These are phyloP conservation scores for Lithosia quadra DNA, from an alignment of 2,888 invertebrate species.

Conservation along the genomic window DNA sequence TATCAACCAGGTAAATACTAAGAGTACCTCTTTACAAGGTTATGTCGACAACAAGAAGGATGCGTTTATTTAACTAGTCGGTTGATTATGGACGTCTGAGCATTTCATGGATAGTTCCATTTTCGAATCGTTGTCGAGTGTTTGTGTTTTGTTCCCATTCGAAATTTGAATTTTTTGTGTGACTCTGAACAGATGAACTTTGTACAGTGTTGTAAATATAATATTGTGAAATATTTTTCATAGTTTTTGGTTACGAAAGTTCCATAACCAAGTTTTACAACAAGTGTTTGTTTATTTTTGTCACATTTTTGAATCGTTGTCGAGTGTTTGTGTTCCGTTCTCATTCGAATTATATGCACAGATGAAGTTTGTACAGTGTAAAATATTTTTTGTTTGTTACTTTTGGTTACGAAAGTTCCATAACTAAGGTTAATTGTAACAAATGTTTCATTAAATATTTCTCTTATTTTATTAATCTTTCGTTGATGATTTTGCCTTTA, in stretches of 20 bases:
- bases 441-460: not conserved
- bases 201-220: not conserved
- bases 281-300: no score
- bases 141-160: constrained; percentile 22
- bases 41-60: constrained; percentile 50
- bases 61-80: constrained; percentile 62
- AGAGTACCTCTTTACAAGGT: constrained; percentile 61
- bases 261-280: not conserved
- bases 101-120: constrained; percentile 54
- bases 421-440: not conserved
- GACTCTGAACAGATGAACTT: not conserved
- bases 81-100: constrained; percentile 54
- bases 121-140: constrained; percentile 32
- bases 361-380: not conserved
- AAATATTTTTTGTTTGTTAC: not conserved
- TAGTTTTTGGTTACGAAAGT: not conserved
- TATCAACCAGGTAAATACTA: constrained; percentile 37
- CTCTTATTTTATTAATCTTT: not conserved
- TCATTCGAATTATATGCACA: constrained; percentile 9
- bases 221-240: not conserved
- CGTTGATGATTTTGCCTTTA: not conserved
- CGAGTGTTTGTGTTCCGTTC: constrained; percentile 24
- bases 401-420: not conserved
- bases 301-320: constrained; percentile 43
- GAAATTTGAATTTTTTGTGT: constrained; percentile 5